These are phyloP conservation scores for Cheilinus undulatus DNA, from an alignment of 2,113 vertebrate species.

Conservation along the genomic window DNA sequence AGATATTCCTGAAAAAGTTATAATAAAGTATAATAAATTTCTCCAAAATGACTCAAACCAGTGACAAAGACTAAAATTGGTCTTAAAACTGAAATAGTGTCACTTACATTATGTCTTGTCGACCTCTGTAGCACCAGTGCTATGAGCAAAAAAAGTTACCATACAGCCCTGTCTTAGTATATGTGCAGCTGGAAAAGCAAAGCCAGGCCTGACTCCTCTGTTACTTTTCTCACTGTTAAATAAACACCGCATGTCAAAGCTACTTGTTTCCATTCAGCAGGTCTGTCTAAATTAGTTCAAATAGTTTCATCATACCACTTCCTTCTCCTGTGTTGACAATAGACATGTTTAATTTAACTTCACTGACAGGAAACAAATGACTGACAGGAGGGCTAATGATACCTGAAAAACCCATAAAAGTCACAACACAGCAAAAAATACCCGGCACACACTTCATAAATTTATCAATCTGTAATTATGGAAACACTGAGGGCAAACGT, in stretches of 20 bases:
- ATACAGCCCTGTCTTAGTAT: too few relatives aligned
- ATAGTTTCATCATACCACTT: slow-evolving; percentile 49
- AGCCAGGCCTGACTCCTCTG: slow-evolving; percentile 21
- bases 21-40: too few relatives aligned
- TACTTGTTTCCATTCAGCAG: slow-evolving; percentile 31
- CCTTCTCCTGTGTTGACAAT: slow-evolving; percentile 48
- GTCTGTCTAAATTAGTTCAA: slow-evolving; percentile 40
- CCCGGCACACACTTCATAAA: slow-evolving; percentile 75
- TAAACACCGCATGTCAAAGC: slow-evolving; percentile 52
- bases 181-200: slow-evolving; percentile 34
- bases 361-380: slow-evolving; percentile 45
- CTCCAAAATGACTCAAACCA: not conserved
- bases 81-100: not conserved
- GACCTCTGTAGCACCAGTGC: too few relatives aligned
- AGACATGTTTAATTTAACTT: slow-evolving; percentile 50
- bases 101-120: not conserved
- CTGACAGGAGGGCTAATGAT: slow-evolving; percentile 63
- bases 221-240: slow-evolving; percentile 17
- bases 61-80: too few relatives aligned
- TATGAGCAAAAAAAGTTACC: too few relatives aligned
- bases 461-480: slow-evolving; percentile 77
- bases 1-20: too few relatives aligned
- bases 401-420: slow-evolving; percentile 62
- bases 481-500: slow-evolving; percentile 59
- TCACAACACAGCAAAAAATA: slow-evolving; percentile 64